phyloP scores from a whole-genome alignment of 2,888 invertebrate species.

The Vanessa cardui region DNA sequence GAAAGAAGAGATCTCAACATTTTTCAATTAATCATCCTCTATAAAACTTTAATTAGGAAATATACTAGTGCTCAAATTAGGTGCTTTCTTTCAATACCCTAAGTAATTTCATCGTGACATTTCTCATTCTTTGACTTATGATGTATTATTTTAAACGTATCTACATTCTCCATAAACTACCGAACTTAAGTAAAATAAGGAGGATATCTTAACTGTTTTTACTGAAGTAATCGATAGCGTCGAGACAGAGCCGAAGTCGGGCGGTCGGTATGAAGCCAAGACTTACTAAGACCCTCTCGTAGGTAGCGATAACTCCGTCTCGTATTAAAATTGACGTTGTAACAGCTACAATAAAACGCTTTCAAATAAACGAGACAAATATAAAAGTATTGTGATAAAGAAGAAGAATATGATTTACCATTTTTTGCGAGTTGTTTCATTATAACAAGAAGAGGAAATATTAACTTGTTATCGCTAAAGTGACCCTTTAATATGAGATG shows the following conservation, averaged over 20 bases:
- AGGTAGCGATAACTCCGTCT: slow-evolving; percentile 83
- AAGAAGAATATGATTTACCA: slow-evolving; percentile 54
- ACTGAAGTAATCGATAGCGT: slow-evolving; percentile 86
- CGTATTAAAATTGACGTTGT: slow-evolving; percentile 80
- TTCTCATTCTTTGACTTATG: background rate
- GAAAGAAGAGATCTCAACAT: too few relatives aligned
- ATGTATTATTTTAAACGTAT: too few relatives aligned
- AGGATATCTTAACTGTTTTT: slow-evolving; percentile 82
- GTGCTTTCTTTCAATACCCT: background rate
- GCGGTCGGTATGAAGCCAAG: slow-evolving; percentile 84
- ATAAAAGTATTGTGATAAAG: slow-evolving; percentile 38
- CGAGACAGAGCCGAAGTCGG: slow-evolving; percentile 85
- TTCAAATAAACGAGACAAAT: slow-evolving; percentile 1
- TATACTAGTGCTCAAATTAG: background rate
- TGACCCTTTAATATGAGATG: slow-evolving; percentile 84
- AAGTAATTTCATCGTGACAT: background rate
- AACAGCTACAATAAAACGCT: slow-evolving; percentile 50
- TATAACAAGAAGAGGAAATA: slow-evolving; percentile 83
- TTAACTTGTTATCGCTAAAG: slow-evolving; percentile 82
- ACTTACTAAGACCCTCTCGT: slow-evolving; percentile 83
- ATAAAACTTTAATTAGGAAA: background rate
- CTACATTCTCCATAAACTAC: too few relatives aligned
- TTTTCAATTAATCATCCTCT: too few relatives aligned
- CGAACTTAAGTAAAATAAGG: slow-evolving; percentile 21
- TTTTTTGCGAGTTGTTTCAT: slow-evolving; percentile 84